Evolutionary conservation across 2,797 vertebrate species (phyloP).

Genomic region (Sebastes itinus): DNA sequence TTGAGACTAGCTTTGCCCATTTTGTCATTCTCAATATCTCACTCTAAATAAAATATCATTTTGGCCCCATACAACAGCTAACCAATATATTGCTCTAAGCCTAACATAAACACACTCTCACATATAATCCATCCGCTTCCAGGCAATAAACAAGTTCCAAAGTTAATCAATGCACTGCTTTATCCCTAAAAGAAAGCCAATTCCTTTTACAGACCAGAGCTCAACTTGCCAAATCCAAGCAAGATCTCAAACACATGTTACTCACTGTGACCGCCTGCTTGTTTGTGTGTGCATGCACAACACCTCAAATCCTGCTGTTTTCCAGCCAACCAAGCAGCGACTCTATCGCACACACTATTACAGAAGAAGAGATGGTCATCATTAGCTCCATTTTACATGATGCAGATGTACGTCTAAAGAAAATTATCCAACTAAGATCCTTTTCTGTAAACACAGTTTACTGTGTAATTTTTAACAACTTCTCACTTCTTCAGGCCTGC

Average conservation of each 20-base stretch:
- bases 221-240: constrained; percentile 57
- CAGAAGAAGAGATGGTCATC: constrained; percentile 15
- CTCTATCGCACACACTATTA: constrained; percentile 11
- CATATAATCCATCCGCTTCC: constrained; percentile 31
- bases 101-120: constrained; percentile 24
- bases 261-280: neutral
- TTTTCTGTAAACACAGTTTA: neutral
- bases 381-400: constrained; percentile 23
- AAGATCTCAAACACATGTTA: constrained; percentile 65
- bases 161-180: constrained; percentile 42
- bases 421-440: neutral
- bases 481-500: neutral
- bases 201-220: constrained; percentile 41
- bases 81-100: neutral
- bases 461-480: neutral
- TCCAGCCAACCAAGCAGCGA: constrained; percentile 15
- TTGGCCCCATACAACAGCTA: neutral
- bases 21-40: neutral
- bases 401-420: constrained; percentile 4
- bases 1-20: neutral
- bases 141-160: constrained; percentile 41
- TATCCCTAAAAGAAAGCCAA: constrained; percentile 30
- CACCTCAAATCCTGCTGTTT: constrained; percentile 18
- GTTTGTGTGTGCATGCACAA: neutral
- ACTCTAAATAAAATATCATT: neutral